These are phyloP conservation scores for Campoletis sonorensis DNA, from an alignment of 1,140 invertebrate species.

Conservation along the genomic window DNA sequence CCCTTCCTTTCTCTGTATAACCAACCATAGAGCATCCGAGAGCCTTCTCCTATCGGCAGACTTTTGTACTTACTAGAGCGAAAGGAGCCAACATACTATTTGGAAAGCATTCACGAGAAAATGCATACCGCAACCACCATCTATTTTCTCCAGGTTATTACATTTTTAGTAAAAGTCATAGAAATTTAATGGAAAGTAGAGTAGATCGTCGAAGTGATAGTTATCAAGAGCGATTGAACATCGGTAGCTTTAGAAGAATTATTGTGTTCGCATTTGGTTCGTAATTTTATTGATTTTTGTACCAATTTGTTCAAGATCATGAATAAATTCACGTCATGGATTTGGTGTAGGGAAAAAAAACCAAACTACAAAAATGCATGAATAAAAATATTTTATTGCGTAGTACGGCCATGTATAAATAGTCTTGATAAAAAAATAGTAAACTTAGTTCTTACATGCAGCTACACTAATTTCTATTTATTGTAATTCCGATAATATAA, in stretches of 20 bases:
- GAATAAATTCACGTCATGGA: not conserved
- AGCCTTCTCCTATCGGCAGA: conserved; percentile 17
- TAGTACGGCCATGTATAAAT: not conserved
- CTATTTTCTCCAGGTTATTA: no score
- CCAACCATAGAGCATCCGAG: not conserved
- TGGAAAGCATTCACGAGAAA: not conserved
- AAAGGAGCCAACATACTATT: not conserved
- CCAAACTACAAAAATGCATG: not conserved
- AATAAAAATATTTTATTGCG: not conserved
- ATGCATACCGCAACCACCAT: not conserved
- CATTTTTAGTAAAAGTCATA: no score
- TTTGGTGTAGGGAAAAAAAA: not conserved
- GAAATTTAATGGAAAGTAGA: no score
- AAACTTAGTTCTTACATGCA: not conserved
- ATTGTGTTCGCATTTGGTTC: no score
- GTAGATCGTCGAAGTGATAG: no score
- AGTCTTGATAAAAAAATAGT: not conserved
- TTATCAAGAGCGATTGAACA: no score
- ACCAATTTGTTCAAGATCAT: not conserved
- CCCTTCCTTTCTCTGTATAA: not conserved
- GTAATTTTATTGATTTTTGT: not conserved
- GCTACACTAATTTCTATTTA: not conserved
- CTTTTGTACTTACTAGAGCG: not conserved
- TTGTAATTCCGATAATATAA: not conserved
- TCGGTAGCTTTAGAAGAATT: no score